Conservation (phyloP, 2,113 vertebrate genomes). For the Hirundichthys speculiger region DNA sequence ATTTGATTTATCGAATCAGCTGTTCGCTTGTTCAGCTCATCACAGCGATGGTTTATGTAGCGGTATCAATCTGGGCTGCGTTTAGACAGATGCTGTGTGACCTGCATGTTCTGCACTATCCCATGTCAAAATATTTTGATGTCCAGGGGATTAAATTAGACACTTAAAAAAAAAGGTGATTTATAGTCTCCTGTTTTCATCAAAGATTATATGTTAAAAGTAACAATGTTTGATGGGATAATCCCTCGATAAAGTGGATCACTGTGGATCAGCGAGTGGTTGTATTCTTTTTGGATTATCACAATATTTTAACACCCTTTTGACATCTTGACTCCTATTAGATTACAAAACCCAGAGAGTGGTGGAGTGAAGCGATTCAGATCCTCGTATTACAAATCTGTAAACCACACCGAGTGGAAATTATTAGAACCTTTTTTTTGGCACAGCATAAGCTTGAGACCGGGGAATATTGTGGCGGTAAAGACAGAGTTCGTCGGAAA, state of each 20-base stretch:
- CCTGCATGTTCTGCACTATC: neutral
- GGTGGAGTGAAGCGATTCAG: too few species aligned
- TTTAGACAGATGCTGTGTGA: too few species aligned
- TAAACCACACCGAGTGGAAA: too few species aligned
- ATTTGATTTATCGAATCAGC: conserved; percentile 11
- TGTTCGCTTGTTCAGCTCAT: conserved; percentile 8
- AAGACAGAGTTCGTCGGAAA: too few species aligned
- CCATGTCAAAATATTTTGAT: neutral
- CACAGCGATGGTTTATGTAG: neutral
- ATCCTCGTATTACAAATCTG: too few species aligned
- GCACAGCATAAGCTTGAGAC: neutral
- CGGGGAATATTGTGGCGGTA: neutral
- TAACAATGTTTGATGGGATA: too few species aligned
- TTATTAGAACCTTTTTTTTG: too few species aligned
- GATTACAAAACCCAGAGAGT: too few species aligned
- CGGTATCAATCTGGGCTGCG: neutral
- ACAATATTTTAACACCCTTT: neutral
- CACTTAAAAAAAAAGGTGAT: too few species aligned
- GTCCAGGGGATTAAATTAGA: neutral
- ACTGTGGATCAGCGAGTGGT: neutral
- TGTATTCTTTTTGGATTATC: neutral
- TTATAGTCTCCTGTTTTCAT: too few species aligned
- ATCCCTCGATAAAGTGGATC: neutral
- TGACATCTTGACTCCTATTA: too few species aligned
- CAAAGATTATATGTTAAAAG: too few species aligned